phyloP scores from a whole-genome alignment of 2,888 invertebrate species.

The Adelphocoris suturalis region DNA sequence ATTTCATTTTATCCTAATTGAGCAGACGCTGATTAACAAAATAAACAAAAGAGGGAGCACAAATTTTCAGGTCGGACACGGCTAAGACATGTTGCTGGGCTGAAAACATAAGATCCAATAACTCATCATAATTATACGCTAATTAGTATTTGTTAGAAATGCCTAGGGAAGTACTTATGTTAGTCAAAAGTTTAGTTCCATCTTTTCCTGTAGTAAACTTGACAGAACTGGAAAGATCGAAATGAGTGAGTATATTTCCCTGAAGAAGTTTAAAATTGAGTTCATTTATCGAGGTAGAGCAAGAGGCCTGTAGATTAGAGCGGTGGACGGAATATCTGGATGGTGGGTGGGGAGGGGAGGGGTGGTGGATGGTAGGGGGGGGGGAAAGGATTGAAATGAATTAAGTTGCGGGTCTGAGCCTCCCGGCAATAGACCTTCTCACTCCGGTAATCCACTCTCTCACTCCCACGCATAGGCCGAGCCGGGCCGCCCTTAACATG shows the following conservation, averaged over 20 bases:
- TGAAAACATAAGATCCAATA: too few species aligned
- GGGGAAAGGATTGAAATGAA: constrained; percentile 3
- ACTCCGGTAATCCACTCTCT: background rate
- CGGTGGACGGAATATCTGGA: background rate
- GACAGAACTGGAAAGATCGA: background rate
- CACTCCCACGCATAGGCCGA: background rate
- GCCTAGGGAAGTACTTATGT: too few species aligned
- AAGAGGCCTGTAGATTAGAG: background rate
- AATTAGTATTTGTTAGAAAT: too few species aligned
- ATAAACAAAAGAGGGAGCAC: too few species aligned
- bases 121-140: too few species aligned
- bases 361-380: constrained; percentile 12
- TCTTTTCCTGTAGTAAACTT: too few species aligned
- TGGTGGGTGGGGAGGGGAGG: background rate
- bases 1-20: too few species aligned
- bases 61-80: too few species aligned
- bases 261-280: constrained; percentile 39
- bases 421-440: constrained; percentile 5
- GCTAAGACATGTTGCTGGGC: too few species aligned
- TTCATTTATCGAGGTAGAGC: constrained; percentile 34
- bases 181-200: too few species aligned
- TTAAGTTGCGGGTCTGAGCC: constrained; percentile 34
- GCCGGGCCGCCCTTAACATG: background rate
- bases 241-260: background rate
- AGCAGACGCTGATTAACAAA: too few species aligned